Evolutionary conservation across 2,888 invertebrate species (phyloP).

Genomic region (Volucella inanis): DNA sequence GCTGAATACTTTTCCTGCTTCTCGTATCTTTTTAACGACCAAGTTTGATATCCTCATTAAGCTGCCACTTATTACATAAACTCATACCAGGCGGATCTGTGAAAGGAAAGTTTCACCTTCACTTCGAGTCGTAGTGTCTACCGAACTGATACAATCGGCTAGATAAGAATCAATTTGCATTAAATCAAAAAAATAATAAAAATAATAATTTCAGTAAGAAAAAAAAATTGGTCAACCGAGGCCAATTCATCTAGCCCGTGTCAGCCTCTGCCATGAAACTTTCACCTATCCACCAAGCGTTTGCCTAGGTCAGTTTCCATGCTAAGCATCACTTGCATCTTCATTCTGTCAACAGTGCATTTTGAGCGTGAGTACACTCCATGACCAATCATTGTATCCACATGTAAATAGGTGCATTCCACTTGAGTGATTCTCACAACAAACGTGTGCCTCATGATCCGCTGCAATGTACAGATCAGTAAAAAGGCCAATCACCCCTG

Average conservation of each 20-base stretch:
- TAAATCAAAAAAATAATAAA: too few species aligned
- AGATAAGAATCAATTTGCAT: conserved; percentile 61
- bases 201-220: too few species aligned
- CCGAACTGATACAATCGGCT: conserved; percentile 47
- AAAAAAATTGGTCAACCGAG: conserved; percentile 33
- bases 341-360: conserved; percentile 42
- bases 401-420: conserved; percentile 45
- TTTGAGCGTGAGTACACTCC: not conserved
- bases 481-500: conserved; percentile 51
- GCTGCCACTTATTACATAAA: conserved; percentile 12
- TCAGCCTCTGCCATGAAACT: conserved; percentile 25
- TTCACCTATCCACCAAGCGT: conserved; percentile 50
- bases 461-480: conserved; percentile 7
- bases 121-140: not conserved
- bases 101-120: conserved; percentile 49
- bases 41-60: conserved; percentile 11
- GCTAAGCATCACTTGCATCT: conserved; percentile 56
- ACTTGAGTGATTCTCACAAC: conserved; percentile 46
- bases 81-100: not conserved
- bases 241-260: conserved; percentile 11
- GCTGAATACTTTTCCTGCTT: too few species aligned
- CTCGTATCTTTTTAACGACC: not conserved
- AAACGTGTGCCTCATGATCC: conserved; percentile 24
- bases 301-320: conserved; percentile 65
- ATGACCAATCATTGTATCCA: not conserved